Percentiles rank a stretch among this genome's conserved stretches.
phyloP scores from a whole-genome alignment of 2,113 vertebrate species.

The Rafetus swinhoei region DNA sequence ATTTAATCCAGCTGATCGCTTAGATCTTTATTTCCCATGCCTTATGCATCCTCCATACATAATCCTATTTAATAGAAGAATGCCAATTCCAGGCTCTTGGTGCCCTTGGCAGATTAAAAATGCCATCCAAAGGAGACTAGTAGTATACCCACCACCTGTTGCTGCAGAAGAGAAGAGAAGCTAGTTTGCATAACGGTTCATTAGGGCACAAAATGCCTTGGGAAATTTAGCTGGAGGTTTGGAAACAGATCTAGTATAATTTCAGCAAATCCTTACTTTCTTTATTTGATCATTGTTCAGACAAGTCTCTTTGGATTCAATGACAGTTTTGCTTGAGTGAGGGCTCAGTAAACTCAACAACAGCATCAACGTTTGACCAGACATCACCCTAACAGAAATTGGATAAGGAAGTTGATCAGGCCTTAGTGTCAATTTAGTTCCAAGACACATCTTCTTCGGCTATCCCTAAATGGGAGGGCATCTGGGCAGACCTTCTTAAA shows the following conservation, averaged over 20 bases:
- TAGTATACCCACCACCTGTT: neutral
- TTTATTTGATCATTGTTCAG: neutral
- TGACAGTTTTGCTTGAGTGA: neutral
- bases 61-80: neutral
- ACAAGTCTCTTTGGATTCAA: neutral
- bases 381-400: neutral
- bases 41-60: neutral
- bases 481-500: no score
- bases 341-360: rapidly evolving
- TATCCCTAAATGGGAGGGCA: no score
- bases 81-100: neutral
- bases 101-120: conserved; percentile 8
- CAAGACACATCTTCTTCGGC: neutral
- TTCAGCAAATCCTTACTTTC: neutral
- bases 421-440: neutral
- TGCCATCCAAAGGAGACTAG: neutral
- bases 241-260: neutral
- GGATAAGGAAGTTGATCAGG: neutral
- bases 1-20: neutral
- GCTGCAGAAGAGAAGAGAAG: neutral
- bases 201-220: neutral
- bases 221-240: neutral
- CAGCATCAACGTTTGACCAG: neutral
- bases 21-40: neutral
- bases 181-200: neutral